phyloP scores from a whole-genome alignment of 2,888 invertebrate species.

The Abrostola tripartita region DNA sequence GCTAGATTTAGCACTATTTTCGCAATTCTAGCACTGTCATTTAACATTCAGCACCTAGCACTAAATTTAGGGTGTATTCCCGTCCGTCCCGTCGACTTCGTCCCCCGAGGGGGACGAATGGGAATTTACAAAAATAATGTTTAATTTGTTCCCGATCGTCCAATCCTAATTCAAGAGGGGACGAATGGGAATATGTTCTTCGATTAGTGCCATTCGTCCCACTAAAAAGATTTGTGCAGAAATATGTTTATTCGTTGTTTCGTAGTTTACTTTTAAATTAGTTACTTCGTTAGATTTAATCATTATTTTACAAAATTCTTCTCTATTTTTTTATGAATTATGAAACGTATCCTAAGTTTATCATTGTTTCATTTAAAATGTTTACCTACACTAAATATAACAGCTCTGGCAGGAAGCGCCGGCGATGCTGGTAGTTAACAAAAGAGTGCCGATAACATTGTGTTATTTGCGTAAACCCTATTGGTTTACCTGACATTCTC shows the following conservation, averaged over 20 bases:
- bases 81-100: slow-evolving; percentile 6
- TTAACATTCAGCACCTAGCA: too few species aligned
- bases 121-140: slow-evolving; percentile 7
- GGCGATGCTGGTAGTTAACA: slow-evolving; percentile 22
- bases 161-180: slow-evolving; percentile 3
- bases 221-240: slow-evolving; percentile 9
- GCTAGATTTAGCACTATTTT: too few species aligned
- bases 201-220: slow-evolving; percentile 14
- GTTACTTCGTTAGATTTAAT: slow-evolving; percentile 12
- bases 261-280: slow-evolving; percentile 14
- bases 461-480: slow-evolving; percentile 22
- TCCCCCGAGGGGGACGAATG: slow-evolving; percentile 4
- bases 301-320: slow-evolving; percentile 7
- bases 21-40: too few species aligned
- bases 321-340: slow-evolving; percentile 10
- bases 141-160: slow-evolving; percentile 9
- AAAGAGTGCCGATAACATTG: slow-evolving; percentile 24
- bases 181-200: slow-evolving; percentile 14
- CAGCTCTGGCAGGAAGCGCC: slow-evolving; percentile 13
- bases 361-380: slow-evolving; percentile 4
- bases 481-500: slow-evolving; percentile 21
- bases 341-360: slow-evolving; percentile 9
- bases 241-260: slow-evolving; percentile 8
- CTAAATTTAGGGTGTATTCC: slow-evolving; percentile 2
- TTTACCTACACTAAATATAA: slow-evolving; percentile 9